Evolutionary conservation across 2,113 vertebrate species (phyloP), one percentile per base, ranked within the genome.

Genomic region (Heterochromis multidens): DNA sequence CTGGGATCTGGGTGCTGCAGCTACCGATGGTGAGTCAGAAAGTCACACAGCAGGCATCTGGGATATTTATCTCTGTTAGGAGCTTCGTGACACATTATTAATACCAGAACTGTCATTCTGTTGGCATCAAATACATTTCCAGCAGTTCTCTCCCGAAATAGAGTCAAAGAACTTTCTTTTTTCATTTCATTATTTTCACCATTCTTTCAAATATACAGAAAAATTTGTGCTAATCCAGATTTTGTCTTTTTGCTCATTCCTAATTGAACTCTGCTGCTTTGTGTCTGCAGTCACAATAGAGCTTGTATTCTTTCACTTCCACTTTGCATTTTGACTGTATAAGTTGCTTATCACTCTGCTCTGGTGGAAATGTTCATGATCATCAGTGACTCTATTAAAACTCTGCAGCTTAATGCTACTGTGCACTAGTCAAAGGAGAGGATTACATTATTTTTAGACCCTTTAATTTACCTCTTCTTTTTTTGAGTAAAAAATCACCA

Each of bases 381-480:
- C 56, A 82, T 87, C 77, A 79, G 79, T 88, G 88, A 81, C 84
- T 91, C 87, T 7, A 63, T 92, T 92, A 89, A 87, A 92, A 62
- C 80, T 65, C 81, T 37, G 59, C 21, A 77, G 87, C 67, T 91
- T 91, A 90, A 88, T 35, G 77, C 59, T 57, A 78, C 86, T 83
- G 78, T 88, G 87, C 46, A 74, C 67, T 52, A 77, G 67, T 90
- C 82, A 90, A 91, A 91, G 86, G 84, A 59, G 62, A 87, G 85
- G 91, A 95, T 95, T 94, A 92, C 82, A 89, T 92, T 94, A 92
- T 93, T 94, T 94, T 93, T 92, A 93, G 89, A 80, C 86, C 80
- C 84, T 93, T 93, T 92, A 92, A 94, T 91, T 93, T 92, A 90
- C 90, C 89, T 88, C 85, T 87, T 93, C 89, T 89, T 90, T 91